A percentile compares a stretch with the other conserved stretches of the same genome.
phyloP scores from a whole-genome alignment of 2,797 vertebrate genomes.

The Bradypodion ventrale region DNA sequence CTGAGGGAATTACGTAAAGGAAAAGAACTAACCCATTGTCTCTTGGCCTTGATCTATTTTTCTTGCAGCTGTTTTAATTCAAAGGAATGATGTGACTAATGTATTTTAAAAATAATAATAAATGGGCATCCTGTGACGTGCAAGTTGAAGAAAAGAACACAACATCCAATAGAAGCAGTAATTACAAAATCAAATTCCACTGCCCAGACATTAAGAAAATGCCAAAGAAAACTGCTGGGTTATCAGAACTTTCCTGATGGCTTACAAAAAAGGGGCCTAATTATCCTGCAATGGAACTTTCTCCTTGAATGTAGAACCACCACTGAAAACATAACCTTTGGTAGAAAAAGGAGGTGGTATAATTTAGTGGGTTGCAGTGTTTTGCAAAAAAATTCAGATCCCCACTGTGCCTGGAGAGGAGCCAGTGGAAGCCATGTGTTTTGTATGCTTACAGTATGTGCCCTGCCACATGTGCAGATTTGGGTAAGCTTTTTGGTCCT shows the following conservation, averaged over 20 bases:
- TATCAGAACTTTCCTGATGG: background rate
- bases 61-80: background rate
- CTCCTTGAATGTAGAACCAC: background rate
- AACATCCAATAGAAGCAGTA: background rate
- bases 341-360: too few species aligned
- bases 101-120: background rate
- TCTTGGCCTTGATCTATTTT: background rate
- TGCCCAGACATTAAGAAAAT: background rate
- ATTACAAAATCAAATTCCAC: background rate
- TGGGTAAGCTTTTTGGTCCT: too few species aligned
- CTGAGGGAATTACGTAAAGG: background rate
- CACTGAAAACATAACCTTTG: background rate
- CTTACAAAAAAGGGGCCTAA: background rate
- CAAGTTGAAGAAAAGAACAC: background rate
- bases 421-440: too few species aligned
- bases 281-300: background rate
- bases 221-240: too few species aligned
- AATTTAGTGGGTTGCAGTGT: too few species aligned
- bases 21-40: background rate
- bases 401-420: too few species aligned
- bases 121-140: background rate
- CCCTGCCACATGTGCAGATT: too few species aligned
- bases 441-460: too few species aligned
- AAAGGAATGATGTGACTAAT: background rate
- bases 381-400: too few species aligned